These are phyloP conservation scores for Psephotus haematonotus DNA, from an alignment of 2,113 vertebrate species.

Conservation along the genomic window DNA sequence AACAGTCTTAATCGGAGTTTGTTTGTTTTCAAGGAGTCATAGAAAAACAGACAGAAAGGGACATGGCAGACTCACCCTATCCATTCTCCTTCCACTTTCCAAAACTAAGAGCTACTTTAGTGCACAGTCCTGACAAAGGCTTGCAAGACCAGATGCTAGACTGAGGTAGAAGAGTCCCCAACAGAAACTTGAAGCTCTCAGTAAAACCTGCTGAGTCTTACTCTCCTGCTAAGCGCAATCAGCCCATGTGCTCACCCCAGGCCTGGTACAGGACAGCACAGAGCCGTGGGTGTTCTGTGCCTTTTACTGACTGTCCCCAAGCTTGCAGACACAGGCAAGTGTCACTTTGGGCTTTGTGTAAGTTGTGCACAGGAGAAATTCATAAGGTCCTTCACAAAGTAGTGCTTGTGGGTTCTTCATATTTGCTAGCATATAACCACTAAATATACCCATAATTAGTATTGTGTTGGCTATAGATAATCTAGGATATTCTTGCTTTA, in stretches of 20 bases:
- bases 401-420: background rate
- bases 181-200: background rate
- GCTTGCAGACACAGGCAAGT: background rate
- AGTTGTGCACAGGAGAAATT: background rate
- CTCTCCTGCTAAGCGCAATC: background rate
- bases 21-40: background rate
- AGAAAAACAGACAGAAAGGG: background rate
- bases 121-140: background rate
- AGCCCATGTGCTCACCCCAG: fast-evolving
- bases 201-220: background rate
- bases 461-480: background rate
- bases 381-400: background rate
- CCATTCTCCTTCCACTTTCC: background rate
- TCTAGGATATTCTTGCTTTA: background rate
- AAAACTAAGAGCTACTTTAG: background rate
- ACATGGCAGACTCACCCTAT: background rate
- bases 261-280: background rate
- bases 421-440: background rate
- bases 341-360: background rate
- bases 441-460: background rate
- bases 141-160: background rate
- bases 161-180: background rate
- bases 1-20: background rate
- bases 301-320: background rate
- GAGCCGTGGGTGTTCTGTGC: background rate